Evolutionary conservation across 2,797 vertebrate genomes (phyloP).

Genomic region (Phrynocephalus vlangalii): DNA sequence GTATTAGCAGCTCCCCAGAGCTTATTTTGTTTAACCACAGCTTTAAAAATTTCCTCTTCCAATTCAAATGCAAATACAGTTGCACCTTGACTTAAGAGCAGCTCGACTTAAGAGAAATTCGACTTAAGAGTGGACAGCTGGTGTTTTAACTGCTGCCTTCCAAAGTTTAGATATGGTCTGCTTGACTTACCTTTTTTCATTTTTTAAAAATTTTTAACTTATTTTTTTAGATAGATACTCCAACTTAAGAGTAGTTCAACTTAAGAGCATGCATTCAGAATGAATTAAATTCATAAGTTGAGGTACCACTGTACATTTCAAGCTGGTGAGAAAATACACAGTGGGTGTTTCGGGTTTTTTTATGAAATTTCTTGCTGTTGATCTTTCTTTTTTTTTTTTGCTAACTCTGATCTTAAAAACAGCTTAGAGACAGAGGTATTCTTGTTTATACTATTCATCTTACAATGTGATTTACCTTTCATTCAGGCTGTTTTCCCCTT

Average conservation of each 20-base stretch:
- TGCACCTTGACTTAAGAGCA: no score
- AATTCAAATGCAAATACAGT: slow-evolving; percentile 17
- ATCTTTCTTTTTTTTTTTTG: background rate
- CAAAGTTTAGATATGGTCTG: no score
- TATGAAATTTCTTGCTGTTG: background rate
- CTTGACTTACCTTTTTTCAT: no score
- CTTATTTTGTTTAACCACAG: background rate
- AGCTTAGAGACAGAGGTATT: background rate
- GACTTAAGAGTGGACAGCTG: no score
- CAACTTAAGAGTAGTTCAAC: no score
- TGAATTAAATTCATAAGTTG: no score
- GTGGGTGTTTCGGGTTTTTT: slow-evolving; percentile 9
- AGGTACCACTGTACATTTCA: background rate
- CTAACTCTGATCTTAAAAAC: background rate
- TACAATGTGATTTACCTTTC: background rate
- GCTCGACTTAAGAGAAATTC: no score
- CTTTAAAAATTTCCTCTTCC: background rate
- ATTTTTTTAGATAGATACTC: no score
- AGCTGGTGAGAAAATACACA: slow-evolving; percentile 8
- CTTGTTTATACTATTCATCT: background rate
- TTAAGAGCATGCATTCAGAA: no score
- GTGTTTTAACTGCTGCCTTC: no score
- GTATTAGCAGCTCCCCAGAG: no score
- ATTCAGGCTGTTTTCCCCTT: background rate
- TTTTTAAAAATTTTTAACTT: no score